phyloP scores from a whole-genome alignment of 2,113 vertebrate species.

The Poeciliopsis occidentalis region DNA sequence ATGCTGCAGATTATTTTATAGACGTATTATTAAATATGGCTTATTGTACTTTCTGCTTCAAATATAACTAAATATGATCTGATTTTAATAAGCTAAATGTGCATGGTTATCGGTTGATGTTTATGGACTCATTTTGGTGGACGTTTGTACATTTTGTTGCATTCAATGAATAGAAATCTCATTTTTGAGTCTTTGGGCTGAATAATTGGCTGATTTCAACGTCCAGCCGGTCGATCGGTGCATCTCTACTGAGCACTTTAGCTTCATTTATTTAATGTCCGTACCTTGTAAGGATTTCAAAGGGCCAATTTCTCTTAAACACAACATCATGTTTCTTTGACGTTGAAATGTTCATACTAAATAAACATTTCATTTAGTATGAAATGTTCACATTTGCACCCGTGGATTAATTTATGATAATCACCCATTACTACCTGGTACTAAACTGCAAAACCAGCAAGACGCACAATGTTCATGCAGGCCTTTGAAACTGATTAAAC shows the following conservation, averaged over 20 bases:
- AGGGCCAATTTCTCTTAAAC: slow-evolving; percentile 18
- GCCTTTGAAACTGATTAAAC: slow-evolving; percentile 22
- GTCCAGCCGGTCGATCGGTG: neutral
- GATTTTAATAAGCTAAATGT: too few relatives aligned
- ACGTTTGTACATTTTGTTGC: neutral
- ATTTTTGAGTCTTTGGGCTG: neutral
- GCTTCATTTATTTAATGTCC: neutral
- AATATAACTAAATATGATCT: neutral
- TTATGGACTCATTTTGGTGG: neutral
- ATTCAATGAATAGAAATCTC: neutral
- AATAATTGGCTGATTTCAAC: neutral
- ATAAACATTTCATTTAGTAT: too few relatives aligned
- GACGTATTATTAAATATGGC: neutral
- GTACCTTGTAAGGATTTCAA: slow-evolving; percentile 29
- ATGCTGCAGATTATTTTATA: neutral
- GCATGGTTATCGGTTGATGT: too few relatives aligned
- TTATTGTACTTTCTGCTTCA: neutral
- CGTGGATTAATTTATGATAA: slow-evolving; percentile 20
- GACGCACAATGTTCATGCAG: slow-evolving; percentile 1
- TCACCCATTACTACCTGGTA: slow-evolving; percentile 45
- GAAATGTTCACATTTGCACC: slow-evolving; percentile 54
- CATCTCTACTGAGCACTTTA: neutral
- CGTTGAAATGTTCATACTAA: too few relatives aligned
- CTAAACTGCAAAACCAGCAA: slow-evolving; percentile 31
- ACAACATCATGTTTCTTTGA: neutral